A percentile compares a stretch with the other conserved stretches of the same genome.
Conservation (phyloP, 2,888 invertebrate species). For the Epistrophe eligans region DNA sequence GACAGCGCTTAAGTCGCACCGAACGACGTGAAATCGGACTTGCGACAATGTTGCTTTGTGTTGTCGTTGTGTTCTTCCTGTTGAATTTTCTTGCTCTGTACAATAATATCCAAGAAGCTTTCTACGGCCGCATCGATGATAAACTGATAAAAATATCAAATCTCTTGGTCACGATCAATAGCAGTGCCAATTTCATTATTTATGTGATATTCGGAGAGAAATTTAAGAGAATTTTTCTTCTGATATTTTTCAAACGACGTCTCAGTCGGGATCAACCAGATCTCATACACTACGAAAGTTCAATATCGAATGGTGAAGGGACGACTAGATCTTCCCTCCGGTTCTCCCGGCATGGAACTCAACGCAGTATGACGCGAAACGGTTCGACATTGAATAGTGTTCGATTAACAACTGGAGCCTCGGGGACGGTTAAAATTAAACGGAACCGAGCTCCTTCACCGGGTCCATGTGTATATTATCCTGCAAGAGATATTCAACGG, state of each 20-base stretch:
- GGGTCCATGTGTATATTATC: constrained; percentile 84
- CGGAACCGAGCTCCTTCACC: constrained; percentile 84
- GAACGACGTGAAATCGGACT: constrained; percentile 96
- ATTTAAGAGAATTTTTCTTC: constrained; percentile 93
- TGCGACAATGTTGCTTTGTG: constrained; percentile 97
- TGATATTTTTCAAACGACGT: constrained; percentile 89
- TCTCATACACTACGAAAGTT: constrained; percentile 92
- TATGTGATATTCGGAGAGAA: constrained; percentile 99
- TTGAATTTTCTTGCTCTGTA: constrained; percentile 95
- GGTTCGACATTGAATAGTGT: constrained; percentile 81
- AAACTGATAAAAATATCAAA: constrained; percentile 93
- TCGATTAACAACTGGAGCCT: constrained; percentile 80
- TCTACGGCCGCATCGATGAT: constrained; percentile 87
- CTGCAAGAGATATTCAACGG: constrained; percentile 82
- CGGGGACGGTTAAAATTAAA: constrained; percentile 81
- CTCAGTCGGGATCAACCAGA: constrained; percentile 89
- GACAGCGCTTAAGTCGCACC: constrained; percentile 94
- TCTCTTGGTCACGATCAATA: constrained; percentile 97
- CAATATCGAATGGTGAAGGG: constrained; percentile 91
- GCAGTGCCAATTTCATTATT: constrained; percentile 98
- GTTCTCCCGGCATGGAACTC: constrained; percentile 85
- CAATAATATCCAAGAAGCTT: constrained; percentile 93
- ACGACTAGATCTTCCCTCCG: constrained; percentile 87
- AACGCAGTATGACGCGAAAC: constrained; percentile 82
- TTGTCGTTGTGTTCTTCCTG: constrained; percentile 96